Conservation (phyloP, 2,797 vertebrate species). For the Pogonophryne albipinna region DNA sequence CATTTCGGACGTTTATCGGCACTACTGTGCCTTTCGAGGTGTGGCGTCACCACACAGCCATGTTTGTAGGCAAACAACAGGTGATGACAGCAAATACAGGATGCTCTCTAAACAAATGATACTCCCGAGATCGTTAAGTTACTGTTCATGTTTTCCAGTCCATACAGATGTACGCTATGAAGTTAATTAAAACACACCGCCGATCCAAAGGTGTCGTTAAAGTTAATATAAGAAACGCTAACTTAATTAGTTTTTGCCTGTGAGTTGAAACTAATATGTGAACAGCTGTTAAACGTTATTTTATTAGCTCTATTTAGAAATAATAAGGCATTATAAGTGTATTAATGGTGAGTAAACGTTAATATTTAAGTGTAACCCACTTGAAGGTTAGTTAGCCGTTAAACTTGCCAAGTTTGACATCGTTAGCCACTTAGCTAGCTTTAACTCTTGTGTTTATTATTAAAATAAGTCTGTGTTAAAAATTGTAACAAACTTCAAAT, state of each 20-base stretch:
- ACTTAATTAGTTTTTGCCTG: accelerated
- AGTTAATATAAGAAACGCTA: neutral
- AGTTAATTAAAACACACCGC: neutral
- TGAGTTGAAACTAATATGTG: neutral
- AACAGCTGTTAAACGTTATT: neutral
- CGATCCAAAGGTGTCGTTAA: accelerated
- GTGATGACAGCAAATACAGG: slow-evolving; percentile 45
- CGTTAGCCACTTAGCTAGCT: slow-evolving; percentile 42
- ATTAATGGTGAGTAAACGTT: neutral
- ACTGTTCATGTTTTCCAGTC: neutral
- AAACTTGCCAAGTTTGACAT: slow-evolving; percentile 39
- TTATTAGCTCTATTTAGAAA: no score
- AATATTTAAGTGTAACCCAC: neutral
- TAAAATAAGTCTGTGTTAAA: neutral
- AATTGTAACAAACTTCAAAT: slow-evolving; percentile 9
- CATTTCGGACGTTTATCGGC: neutral
- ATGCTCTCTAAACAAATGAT: neutral
- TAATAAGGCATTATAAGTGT: neutral
- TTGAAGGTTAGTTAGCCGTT: neutral
- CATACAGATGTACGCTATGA: neutral
- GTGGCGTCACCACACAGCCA: slow-evolving; percentile 17
- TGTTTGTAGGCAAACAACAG: slow-evolving; percentile 63
- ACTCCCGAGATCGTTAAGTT: neutral
- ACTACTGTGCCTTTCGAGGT: slow-evolving; percentile 4
- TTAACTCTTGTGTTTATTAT: slow-evolving; percentile 8